phyloP scores from a whole-genome alignment of 1,140 invertebrate species.

The Popillia japonica region DNA sequence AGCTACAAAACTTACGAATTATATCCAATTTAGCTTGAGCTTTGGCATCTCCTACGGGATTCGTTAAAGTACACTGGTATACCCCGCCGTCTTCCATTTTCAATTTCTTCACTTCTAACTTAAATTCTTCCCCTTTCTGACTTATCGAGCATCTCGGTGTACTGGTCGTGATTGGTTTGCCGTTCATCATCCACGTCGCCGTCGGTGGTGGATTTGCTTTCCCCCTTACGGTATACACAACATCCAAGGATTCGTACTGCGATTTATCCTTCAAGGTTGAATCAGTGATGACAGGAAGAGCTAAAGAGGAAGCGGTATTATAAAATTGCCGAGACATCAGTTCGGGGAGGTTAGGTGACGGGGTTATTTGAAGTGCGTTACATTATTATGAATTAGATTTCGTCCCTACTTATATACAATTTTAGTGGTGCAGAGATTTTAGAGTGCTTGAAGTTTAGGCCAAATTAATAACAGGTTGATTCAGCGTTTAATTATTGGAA shows the following conservation, averaged over 20 bases:
- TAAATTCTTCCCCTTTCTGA: conserved; percentile 77
- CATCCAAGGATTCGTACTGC: conserved; percentile 78
- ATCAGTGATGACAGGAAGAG: conserved; percentile 71
- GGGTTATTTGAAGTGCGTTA: neutral
- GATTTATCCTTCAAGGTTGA: conserved; percentile 77
- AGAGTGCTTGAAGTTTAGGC: neutral
- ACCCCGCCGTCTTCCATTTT: conserved; percentile 77
- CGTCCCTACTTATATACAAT: neutral
- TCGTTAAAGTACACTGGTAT: conserved; percentile 79
- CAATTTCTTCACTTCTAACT: conserved; percentile 73
- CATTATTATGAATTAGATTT: neutral
- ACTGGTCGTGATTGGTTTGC: conserved; percentile 68
- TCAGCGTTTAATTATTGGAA: neutral
- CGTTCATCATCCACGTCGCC: conserved; percentile 80
- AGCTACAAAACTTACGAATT: conserved; percentile 67
- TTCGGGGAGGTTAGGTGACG: neutral
- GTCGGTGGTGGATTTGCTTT: conserved; percentile 77
- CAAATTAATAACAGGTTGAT: neutral
- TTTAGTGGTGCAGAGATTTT: neutral
- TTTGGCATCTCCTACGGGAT: conserved; percentile 77
- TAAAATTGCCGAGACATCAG: neutral
- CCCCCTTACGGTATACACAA: conserved; percentile 76
- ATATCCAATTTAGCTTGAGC: conserved; percentile 76
- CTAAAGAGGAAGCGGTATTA: neutral
- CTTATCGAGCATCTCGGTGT: conserved; percentile 65